Conservation (phyloP, 1,140 invertebrate genomes). For the Apocrypta bakeri region DNA sequence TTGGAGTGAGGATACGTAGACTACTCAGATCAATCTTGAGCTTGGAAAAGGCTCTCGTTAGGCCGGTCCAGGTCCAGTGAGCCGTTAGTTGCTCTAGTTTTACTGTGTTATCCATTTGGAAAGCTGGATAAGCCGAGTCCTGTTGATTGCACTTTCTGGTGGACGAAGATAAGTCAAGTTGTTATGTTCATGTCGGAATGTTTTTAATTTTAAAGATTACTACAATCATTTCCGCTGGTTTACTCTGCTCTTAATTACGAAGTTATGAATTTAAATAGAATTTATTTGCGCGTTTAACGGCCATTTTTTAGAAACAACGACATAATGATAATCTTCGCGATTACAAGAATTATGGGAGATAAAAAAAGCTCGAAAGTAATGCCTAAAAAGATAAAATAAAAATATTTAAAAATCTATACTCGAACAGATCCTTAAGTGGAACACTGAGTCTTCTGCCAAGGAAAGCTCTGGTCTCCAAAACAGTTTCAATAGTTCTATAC, state of each 20-base stretch:
- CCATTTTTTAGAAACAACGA: too few species aligned
- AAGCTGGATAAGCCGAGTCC: slow-evolving; percentile 81
- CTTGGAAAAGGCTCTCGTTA: slow-evolving; percentile 74
- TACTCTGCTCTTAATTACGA: too few species aligned
- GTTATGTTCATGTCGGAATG: too few species aligned
- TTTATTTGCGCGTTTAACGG: too few species aligned
- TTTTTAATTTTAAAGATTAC: too few species aligned
- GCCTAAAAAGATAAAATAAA: neutral
- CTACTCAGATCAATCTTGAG: slow-evolving; percentile 71
- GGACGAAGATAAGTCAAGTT: neutral
- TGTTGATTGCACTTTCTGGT: slow-evolving; percentile 81
- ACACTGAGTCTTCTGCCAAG: slow-evolving; percentile 62
- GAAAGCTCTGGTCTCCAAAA: slow-evolving; percentile 66
- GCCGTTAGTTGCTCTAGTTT: slow-evolving; percentile 78
- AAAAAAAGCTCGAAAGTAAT: neutral
- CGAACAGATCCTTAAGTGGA: slow-evolving; percentile 66
- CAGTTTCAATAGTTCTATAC: slow-evolving; percentile 64
- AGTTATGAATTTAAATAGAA: too few species aligned
- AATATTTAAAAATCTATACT: slow-evolving; percentile 59
- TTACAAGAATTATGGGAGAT: too few species aligned
- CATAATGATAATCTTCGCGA: too few species aligned
- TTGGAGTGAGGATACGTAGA: slow-evolving; percentile 75
- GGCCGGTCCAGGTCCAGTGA: slow-evolving; percentile 78
- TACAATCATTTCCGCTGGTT: too few species aligned
- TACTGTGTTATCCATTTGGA: slow-evolving; percentile 79